Conservation (phyloP, 2,113 vertebrate species). For the Aleadryas rufinucha region DNA sequence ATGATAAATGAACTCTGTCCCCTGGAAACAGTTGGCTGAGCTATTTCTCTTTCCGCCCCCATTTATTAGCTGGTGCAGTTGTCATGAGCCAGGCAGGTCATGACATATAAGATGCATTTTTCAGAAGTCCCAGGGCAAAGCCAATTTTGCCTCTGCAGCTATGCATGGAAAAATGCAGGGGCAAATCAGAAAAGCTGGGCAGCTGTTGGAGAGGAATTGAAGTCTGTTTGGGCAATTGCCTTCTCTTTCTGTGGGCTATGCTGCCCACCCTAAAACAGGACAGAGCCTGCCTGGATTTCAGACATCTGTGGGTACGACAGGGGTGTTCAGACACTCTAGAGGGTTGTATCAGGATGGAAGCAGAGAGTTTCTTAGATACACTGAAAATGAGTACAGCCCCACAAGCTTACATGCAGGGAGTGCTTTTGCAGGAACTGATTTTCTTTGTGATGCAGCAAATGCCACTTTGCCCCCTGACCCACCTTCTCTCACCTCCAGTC, state of each 20-base stretch:
- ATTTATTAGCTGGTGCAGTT: constrained; percentile 57
- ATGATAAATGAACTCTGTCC: constrained; percentile 44
- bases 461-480: not conserved
- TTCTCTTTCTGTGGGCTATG: not conserved
- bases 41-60: constrained; percentile 52
- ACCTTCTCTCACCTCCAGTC: not conserved
- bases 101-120: constrained; percentile 51
- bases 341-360: not conserved
- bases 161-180: constrained; percentile 27
- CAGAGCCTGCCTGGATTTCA: not conserved
- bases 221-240: not conserved
- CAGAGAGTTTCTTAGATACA: not conserved
- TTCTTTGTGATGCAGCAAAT: not conserved
- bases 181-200: not conserved
- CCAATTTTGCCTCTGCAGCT: constrained; percentile 26
- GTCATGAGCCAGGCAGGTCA: constrained; percentile 46
- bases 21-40: constrained; percentile 52
- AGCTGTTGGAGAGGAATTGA: not conserved
- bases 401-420: not conserved
- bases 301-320: not conserved
- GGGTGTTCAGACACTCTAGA: not conserved
- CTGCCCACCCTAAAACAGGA: not conserved
- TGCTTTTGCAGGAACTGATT: not conserved
- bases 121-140: constrained; percentile 37
- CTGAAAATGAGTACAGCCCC: not conserved